These are phyloP conservation scores for Tapirus indicus DNA, from an alignment of 2,797 vertebrate genomes.

Conservation along the genomic window DNA sequence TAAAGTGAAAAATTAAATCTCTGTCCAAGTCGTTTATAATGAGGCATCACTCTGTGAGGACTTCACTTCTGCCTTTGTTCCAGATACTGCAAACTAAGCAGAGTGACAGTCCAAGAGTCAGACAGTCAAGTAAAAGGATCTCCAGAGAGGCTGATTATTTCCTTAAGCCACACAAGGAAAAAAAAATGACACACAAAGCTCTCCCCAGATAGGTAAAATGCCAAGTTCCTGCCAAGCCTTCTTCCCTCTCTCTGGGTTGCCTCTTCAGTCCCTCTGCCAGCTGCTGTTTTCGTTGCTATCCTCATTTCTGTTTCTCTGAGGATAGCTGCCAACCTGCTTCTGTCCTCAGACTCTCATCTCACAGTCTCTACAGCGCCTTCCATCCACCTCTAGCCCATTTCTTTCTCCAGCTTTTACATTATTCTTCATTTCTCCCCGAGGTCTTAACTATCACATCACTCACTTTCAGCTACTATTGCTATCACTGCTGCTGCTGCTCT, in stretches of 20 bases:
- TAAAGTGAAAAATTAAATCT: slow-evolving; percentile 51
- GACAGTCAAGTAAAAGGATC: neutral
- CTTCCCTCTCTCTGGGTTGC: slow-evolving; percentile 37
- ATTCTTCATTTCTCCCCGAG: neutral
- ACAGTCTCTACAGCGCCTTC: slow-evolving; percentile 32
- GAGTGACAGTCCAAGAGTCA: slow-evolving; percentile 41
- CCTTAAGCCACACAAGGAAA: slow-evolving; percentile 1
- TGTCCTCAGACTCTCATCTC: slow-evolving; percentile 1
- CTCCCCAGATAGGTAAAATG: slow-evolving; percentile 60
- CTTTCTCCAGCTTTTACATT: neutral
- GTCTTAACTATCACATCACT: neutral
- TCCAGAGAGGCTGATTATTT: slow-evolving; percentile 62
- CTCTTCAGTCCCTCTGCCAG: slow-evolving; percentile 5
- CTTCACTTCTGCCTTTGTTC: neutral
- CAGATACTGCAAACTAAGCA: neutral
- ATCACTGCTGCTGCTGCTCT: neutral
- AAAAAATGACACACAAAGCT: slow-evolving; percentile 27
- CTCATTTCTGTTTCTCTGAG: slow-evolving; percentile 68
- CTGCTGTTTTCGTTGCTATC: slow-evolving; percentile 62
- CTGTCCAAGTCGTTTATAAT: neutral
- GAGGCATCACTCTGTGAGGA: neutral
- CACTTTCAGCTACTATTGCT: neutral
- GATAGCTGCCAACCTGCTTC: slow-evolving; percentile 52
- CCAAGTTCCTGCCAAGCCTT: slow-evolving; percentile 64
- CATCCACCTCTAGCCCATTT: neutral